Evolutionary conservation across 2,113 vertebrate genomes (phyloP).

Genomic region (Ivindomyrus marchei): DNA sequence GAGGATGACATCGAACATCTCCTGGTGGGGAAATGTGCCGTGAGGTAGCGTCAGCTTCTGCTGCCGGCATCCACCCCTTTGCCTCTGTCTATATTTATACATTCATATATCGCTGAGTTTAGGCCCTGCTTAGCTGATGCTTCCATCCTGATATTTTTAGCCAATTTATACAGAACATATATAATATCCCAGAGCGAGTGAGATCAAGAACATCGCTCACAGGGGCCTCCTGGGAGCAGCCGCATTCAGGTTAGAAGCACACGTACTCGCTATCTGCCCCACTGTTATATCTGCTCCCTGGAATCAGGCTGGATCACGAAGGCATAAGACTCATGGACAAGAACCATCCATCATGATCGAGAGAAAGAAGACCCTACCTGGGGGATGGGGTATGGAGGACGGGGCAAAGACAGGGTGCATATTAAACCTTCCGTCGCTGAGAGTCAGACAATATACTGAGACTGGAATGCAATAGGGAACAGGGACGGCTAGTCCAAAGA

Average conservation of each 20-base stretch:
- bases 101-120: neutral
- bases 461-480: neutral
- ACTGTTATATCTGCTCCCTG: neutral
- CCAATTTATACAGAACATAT: neutral
- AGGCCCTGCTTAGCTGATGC: neutral
- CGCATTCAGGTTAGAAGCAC: neutral
- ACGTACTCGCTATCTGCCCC: neutral
- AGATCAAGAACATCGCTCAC: neutral
- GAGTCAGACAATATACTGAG: neutral
- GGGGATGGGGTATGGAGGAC: neutral
- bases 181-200: neutral
- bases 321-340: neutral
- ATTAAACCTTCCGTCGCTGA: neutral
- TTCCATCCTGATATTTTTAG: neutral
- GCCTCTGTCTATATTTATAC: neutral
- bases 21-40: constrained; percentile 50
- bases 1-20: constrained; percentile 91
- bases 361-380: neutral
- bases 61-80: neutral
- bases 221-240: neutral
- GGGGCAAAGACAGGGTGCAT: neutral
- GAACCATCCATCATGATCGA: neutral
- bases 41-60: neutral
- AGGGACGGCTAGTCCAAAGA: neutral
- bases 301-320: neutral